Evolutionary conservation across 2,113 vertebrate species (phyloP), one percentile per base, ranked within the genome.

Genomic region (Elachura formosa): DNA sequence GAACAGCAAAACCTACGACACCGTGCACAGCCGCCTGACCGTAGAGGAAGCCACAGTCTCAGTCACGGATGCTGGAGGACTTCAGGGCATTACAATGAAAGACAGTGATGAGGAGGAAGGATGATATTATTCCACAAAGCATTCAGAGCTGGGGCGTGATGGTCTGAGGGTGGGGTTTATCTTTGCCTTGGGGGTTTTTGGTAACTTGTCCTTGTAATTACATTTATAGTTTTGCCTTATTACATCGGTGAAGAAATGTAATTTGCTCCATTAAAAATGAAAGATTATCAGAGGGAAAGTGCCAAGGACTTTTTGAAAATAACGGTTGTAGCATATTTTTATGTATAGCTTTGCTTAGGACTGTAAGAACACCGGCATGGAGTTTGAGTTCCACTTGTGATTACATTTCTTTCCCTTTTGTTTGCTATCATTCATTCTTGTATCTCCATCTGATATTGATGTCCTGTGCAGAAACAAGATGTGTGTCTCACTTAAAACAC

Each of bases 91-190:
- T 94, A 98, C 98, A 12, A 99, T 99, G 99, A 99, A 98, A 87
- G 99, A 99, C 98, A 99, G 99, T 7, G 99, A 99, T 12, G 98
- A 99, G 96, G 99, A 99, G 67, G 98, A 99, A 74, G 98, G 98
- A 66, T 99, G 94, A 98, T 55, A 7, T 1, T 41, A 6, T 76
- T 71, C 84, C 17, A 49, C 62, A 21, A 23, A 80, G 61, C 23
- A 2, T 61, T 89, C 66, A 21, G 40, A 76, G 26, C 41, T 56
- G 21, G 3, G 24, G 41, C 8, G 14, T 25, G 41, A 9, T 66
- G 74, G 55, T 67, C 80, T 80, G 74, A 78, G 51, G 63, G 43
- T 43, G 59, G 58, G n/a, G 4, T 22, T 87, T 94, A 72, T 68
- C 62, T 89, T 84, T 84, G 82, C 34, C 69, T 86, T 78, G 78